phyloP scores from a whole-genome alignment of 2,888 invertebrate species.

The Glomeris marginata region DNA sequence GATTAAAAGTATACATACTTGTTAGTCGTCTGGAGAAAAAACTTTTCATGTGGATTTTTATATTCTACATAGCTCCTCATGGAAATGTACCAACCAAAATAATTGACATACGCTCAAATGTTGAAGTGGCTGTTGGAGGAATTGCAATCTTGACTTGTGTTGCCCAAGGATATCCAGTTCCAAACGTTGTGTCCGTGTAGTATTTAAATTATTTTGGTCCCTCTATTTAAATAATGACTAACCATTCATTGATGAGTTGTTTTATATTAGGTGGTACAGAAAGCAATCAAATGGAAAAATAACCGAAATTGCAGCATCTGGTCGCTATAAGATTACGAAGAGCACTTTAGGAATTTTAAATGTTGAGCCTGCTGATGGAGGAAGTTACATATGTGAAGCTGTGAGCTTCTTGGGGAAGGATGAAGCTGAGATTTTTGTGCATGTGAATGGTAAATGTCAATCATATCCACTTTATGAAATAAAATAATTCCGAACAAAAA shows the following conservation, averaged over 20 bases:
- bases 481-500: no score
- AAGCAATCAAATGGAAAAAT: background rate
- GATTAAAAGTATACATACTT: background rate
- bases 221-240: no score
- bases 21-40: background rate
- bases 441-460: conserved; percentile 1
- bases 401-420: conserved; percentile 5
- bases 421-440: conserved; percentile 1
- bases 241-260: no score
- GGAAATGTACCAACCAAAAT: conserved; percentile 7
- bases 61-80: conserved; percentile 2
- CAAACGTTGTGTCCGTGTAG: conserved; percentile 1
- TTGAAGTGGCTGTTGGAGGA: background rate
- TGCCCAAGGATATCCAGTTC: conserved; percentile 10
- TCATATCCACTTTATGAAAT: background rate
- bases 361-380: background rate
- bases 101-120: background rate
- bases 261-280: conserved; percentile 7
- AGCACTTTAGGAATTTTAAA: conserved; percentile 5
- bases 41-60: background rate
- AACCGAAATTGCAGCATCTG: background rate
- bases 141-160: conserved; percentile 7
- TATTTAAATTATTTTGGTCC: background rate
- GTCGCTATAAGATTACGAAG: conserved; percentile 1
- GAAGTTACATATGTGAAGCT: conserved; percentile 10